Evolutionary conservation across 37 sponge, comb jelly and placozoan genomes (phyloP).

Genomic region (Mnemiopsis leidyi): DNA sequence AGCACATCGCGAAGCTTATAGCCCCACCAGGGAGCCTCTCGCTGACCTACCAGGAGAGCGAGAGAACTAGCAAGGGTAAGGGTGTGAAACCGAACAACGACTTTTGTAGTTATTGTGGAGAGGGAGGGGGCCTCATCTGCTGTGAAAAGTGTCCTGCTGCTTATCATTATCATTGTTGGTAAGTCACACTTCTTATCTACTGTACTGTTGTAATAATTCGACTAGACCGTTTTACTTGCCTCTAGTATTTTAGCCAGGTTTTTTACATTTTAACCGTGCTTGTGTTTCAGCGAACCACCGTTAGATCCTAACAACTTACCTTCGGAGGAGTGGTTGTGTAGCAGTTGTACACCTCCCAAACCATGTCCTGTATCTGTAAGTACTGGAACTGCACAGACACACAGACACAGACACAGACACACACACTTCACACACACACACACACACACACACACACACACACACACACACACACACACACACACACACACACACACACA

Average conservation of each 20-base stretch:
- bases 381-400: neutral
- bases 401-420: neutral
- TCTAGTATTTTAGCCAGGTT: no score
- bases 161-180: slow-evolving; percentile 91
- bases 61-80: slow-evolving; percentile 24
- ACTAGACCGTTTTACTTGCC: no score
- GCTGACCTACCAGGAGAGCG: neutral
- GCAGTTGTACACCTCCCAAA: slow-evolving; percentile 68
- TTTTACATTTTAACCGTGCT: neutral
- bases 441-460: no score
- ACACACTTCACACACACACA: no score
- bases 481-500: no score
- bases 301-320: slow-evolving; percentile 82
- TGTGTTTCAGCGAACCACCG: slow-evolving; percentile 81
- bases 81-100: slow-evolving; percentile 75
- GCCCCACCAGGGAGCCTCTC: slow-evolving; percentile 33
- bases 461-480: no score
- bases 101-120: slow-evolving; percentile 83
- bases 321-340: slow-evolving; percentile 92
- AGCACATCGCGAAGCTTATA: slow-evolving; percentile 50
- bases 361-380: neutral
- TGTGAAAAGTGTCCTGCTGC: slow-evolving; percentile 89
- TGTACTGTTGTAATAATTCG: no score
- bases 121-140: slow-evolving; percentile 87
- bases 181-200: neutral